Conservation (phyloP, 2,888 invertebrate genomes). For the Pristionchus entomophagus region DNA sequence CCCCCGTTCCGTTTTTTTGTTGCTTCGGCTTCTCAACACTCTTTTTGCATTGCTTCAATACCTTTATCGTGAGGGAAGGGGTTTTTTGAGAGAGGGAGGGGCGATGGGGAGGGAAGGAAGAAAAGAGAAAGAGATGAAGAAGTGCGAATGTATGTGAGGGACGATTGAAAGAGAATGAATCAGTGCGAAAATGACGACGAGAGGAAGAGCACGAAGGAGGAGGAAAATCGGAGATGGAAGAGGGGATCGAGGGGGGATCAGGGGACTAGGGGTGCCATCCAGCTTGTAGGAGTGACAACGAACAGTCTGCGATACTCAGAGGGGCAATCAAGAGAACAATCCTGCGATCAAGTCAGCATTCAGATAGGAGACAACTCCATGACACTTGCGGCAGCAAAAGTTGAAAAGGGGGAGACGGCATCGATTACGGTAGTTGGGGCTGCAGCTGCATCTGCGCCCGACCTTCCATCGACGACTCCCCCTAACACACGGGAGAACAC, state of each 20-base stretch:
- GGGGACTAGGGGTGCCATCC: slow-evolving; percentile 23
- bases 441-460: not conserved
- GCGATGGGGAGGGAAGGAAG: not conserved
- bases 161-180: slow-evolving; percentile 13
- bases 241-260: not conserved
- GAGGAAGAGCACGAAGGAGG: not conserved
- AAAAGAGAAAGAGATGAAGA: not conserved
- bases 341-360: not conserved
- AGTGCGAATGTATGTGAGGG: slow-evolving; percentile 27
- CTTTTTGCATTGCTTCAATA: slow-evolving; percentile 16
- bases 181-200: slow-evolving; percentile 30
- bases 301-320: not conserved
- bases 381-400: slow-evolving; percentile 41
- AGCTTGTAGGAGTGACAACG: not conserved
- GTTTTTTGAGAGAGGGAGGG: not conserved
- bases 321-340: not conserved
- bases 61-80: slow-evolving; percentile 37
- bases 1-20: not conserved
- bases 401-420: not conserved
- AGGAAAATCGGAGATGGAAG: slow-evolving; percentile 21
- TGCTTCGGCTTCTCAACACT: not conserved
- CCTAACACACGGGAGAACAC: not conserved
- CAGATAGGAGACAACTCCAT: slow-evolving; percentile 11
- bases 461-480: not conserved
- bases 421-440: slow-evolving; percentile 8